These are phyloP conservation scores for Chrysolina haemoptera DNA, from an alignment of 2,888 invertebrate genomes.

Conservation along the genomic window DNA sequence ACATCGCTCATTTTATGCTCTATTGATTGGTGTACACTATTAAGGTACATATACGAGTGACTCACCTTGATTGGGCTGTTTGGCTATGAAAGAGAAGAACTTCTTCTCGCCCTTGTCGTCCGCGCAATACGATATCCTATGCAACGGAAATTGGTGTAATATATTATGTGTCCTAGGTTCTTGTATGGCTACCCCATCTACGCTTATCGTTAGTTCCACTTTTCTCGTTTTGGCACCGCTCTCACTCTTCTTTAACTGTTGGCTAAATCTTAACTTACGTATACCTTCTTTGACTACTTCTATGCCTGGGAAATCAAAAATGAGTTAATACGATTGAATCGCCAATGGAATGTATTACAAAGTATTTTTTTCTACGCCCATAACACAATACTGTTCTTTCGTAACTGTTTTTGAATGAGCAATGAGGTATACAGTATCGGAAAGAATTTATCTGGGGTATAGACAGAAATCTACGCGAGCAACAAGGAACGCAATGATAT, in stretches of 20 bases:
- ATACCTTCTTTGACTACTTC: conserved; percentile 98
- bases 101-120: conserved; percentile 98
- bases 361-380: not conserved
- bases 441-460: too few relatives aligned
- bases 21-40: too few relatives aligned
- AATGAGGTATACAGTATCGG: too few relatives aligned
- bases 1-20: too few relatives aligned
- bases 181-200: conserved; percentile 95
- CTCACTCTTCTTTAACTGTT: conserved; percentile 92
- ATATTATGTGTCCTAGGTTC: conserved; percentile 85
- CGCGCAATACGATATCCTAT: conserved; percentile 98
- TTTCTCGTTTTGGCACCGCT: conserved; percentile 92
- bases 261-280: conserved; percentile 93
- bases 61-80: conserved; percentile 73
- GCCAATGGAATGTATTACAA: too few relatives aligned
- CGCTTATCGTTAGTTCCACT: conserved; percentile 96
- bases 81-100: conserved; percentile 96
- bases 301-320: conserved; percentile 74
- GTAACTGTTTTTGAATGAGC: too few relatives aligned
- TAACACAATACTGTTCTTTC: too few relatives aligned
- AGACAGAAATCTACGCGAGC: too few relatives aligned
- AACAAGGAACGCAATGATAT: too few relatives aligned
- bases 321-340: not conserved
- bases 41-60: not conserved
- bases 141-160: conserved; percentile 95